Conservation (phyloP, 2,888 invertebrate species). For the Archaeoteleia sp. region DNA sequence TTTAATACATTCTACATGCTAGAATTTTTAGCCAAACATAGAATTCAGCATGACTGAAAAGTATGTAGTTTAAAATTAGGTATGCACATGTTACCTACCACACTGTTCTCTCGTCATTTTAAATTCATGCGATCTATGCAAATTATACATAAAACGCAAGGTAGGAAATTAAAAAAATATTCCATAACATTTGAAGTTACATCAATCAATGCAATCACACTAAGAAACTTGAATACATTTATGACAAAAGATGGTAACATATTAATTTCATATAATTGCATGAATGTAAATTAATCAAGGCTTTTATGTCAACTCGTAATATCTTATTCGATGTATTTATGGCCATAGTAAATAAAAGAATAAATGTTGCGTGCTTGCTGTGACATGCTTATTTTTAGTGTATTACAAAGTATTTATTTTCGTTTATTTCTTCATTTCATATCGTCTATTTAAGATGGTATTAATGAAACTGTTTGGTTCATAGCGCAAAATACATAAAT, state of each 20-base stretch:
- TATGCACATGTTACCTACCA: constrained; percentile 15
- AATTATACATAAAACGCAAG: neutral
- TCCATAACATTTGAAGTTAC: neutral
- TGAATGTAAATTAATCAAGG: too few relatives aligned
- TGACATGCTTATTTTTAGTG: too few relatives aligned
- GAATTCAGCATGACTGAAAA: constrained; percentile 24
- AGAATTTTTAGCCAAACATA: constrained; percentile 27
- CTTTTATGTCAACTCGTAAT: too few relatives aligned
- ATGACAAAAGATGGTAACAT: too few relatives aligned
- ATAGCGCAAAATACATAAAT: constrained; percentile 16
- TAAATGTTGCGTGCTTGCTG: too few relatives aligned
- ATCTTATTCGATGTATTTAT: too few relatives aligned
- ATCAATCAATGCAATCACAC: neutral
- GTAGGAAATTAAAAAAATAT: neutral
- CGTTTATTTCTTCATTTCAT: neutral
- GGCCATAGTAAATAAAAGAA: too few relatives aligned
- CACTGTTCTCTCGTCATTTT: neutral
- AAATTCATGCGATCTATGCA: neutral
- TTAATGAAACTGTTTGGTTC: constrained; percentile 19
- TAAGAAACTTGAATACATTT: neutral
- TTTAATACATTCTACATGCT: constrained; percentile 35
- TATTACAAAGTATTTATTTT: too few relatives aligned
- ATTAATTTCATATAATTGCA: too few relatives aligned
- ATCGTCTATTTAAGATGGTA: constrained; percentile 16
- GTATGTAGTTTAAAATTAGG: constrained; percentile 9